Evolutionary conservation across 2,888 invertebrate species (phyloP).

Genomic region (Phaedon cochleariae): DNA sequence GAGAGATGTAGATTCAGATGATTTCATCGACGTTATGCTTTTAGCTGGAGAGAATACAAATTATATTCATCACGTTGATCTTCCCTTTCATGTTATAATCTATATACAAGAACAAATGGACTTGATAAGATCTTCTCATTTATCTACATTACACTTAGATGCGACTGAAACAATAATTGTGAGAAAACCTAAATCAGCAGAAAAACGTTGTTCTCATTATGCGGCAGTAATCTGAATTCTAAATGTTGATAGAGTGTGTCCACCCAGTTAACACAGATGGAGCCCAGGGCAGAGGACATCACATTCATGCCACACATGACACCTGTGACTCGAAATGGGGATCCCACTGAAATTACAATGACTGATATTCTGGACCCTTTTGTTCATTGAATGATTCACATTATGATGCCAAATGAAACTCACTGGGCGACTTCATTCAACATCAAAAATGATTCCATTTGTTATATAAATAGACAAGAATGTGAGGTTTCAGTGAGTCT

Average conservation of each 20-base stretch:
- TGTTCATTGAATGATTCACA: too few species aligned
- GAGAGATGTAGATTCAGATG: slow-evolving; percentile 13
- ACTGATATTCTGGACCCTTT: too few species aligned
- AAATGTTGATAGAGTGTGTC: slow-evolving; percentile 5
- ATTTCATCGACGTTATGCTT: slow-evolving; percentile 13
- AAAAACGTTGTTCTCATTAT: slow-evolving; percentile 18
- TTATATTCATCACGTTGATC: slow-evolving; percentile 3
- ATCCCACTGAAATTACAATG: too few species aligned
- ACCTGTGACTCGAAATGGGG: too few species aligned
- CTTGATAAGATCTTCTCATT: slow-evolving; percentile 1
- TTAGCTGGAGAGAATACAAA: slow-evolving; percentile 1
- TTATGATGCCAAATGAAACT: too few species aligned
- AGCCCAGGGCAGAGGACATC: too few species aligned
- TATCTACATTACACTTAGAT: slow-evolving; percentile 16
- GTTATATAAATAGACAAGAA: too few species aligned
- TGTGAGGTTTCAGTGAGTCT: too few species aligned
- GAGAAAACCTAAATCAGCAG: slow-evolving; percentile 4
- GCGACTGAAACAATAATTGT: slow-evolving; percentile 14
- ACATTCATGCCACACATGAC: too few species aligned
- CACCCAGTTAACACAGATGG: too few species aligned
- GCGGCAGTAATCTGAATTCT: slow-evolving; percentile 11
- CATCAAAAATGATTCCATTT: too few species aligned
- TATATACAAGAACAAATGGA: slow-evolving; percentile 18
- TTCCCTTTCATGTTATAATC: slow-evolving; percentile 14
- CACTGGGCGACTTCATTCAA: too few species aligned